A percentile compares a stretch with the other conserved stretches of the same genome.
Conservation (phyloP, 2,113 vertebrate genomes). For the Polyodon spathula region DNA sequence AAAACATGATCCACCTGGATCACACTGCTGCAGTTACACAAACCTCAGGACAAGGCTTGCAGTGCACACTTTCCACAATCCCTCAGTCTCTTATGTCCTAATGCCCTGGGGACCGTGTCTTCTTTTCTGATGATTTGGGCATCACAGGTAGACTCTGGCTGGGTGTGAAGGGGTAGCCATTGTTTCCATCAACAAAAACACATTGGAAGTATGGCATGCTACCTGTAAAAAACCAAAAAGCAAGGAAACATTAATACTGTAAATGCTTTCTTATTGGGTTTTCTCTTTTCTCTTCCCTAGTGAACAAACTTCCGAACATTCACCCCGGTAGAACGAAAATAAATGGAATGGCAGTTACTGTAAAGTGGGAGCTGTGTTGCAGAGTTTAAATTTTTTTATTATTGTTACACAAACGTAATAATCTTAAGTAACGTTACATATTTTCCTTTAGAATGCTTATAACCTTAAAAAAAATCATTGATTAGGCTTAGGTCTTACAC, state of each 20-base stretch:
- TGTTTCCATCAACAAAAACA: slow-evolving; percentile 52
- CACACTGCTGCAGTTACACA: slow-evolving; percentile 4
- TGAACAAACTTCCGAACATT: too few species aligned
- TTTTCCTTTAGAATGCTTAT: too few species aligned
- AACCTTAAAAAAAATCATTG: too few species aligned
- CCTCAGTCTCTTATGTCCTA: slow-evolving; percentile 38
- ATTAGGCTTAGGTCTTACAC: too few species aligned
- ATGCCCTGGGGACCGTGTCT: slow-evolving; percentile 20
- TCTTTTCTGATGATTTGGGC: slow-evolving; percentile 37
- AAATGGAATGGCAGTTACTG: too few species aligned
- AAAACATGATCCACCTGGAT: not conserved
- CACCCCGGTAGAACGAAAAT: too few species aligned
- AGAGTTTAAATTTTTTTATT: too few species aligned
- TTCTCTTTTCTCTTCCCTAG: too few species aligned
- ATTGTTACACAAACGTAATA: too few species aligned
- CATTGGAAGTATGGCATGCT: slow-evolving; percentile 66
- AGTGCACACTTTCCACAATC: slow-evolving; percentile 10
- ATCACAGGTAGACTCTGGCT: slow-evolving; percentile 47
- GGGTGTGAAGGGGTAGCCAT: slow-evolving; percentile 44
- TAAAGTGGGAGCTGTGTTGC: too few species aligned
- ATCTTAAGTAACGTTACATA: too few species aligned
- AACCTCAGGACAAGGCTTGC: slow-evolving; percentile 17
- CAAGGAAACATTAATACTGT: not conserved
- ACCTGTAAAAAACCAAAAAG: slow-evolving; percentile 30
- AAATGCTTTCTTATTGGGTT: too few species aligned